phyloP scores from a whole-genome alignment of 2,888 invertebrate genomes.

The Diaphora mendica region DNA sequence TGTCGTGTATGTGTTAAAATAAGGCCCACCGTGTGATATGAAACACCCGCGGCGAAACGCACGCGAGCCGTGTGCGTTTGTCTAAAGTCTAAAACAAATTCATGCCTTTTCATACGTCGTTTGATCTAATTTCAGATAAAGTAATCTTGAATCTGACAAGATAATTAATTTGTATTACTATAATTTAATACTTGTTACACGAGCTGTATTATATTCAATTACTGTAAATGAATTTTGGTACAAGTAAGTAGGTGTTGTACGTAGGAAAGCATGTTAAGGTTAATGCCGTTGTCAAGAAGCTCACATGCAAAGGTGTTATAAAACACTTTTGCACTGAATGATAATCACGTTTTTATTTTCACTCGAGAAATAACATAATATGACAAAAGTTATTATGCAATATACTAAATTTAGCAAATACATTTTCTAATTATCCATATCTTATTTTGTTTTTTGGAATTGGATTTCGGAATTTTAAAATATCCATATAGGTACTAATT shows the following conservation, averaged over 20 bases:
- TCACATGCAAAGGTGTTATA: background rate
- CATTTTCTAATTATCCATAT: too few relatives aligned
- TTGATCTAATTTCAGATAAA: constrained; percentile 15
- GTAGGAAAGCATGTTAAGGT: background rate
- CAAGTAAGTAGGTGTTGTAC: background rate
- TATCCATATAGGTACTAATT: too few relatives aligned
- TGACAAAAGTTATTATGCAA: too few relatives aligned
- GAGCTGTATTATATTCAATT: background rate
- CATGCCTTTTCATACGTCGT: constrained; percentile 2
- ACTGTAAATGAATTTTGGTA: background rate
- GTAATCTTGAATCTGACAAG: constrained; percentile 13
- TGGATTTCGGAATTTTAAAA: too few relatives aligned
- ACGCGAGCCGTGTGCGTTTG: constrained; percentile 19
- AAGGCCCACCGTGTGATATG: background rate
- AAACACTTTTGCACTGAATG: too few relatives aligned
- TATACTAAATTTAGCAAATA: too few relatives aligned
- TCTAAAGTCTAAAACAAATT: background rate
- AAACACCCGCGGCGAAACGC: background rate
- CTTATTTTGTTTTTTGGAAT: too few relatives aligned
- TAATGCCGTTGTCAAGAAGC: background rate
- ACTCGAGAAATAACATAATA: too few relatives aligned
- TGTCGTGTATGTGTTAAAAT: background rate
- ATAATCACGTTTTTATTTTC: too few relatives aligned
- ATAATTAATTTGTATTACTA: constrained; percentile 11
- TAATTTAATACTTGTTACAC: background rate